A percentile compares a stretch with the other conserved stretches of the same genome.
Evolutionary conservation across 2,888 invertebrate species (phyloP).

Genomic region (Tiphia femorata): DNA sequence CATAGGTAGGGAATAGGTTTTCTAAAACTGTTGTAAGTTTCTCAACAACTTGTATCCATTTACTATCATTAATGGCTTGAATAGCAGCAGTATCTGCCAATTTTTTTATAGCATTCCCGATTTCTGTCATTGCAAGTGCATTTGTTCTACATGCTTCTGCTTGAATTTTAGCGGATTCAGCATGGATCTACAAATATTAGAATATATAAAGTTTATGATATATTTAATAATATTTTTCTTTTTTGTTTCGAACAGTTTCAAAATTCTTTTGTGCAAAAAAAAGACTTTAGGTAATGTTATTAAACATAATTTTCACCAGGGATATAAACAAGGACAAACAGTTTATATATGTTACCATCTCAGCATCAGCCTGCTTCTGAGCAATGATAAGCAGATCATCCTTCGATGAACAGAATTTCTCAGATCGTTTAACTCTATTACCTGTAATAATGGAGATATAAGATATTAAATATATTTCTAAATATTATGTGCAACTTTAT

Average conservation of each 20-base stretch:
- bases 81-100: conserved; percentile 4
- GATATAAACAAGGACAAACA: too few species aligned
- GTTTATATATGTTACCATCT: background rate
- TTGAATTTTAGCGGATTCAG: conserved; percentile 3
- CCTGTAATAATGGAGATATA: too few species aligned
- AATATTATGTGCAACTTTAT: too few species aligned
- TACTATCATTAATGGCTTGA: conserved; percentile 1
- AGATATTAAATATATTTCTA: too few species aligned
- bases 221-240: background rate
- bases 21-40: background rate
- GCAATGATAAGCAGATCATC: background rate
- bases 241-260: too few species aligned
- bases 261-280: too few species aligned
- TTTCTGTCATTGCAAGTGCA: background rate
- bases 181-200: conserved; percentile 2
- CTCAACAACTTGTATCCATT: background rate
- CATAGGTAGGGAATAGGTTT: background rate
- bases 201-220: too few species aligned
- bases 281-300: too few species aligned
- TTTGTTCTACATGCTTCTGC: conserved; percentile 2
- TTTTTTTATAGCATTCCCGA: background rate
- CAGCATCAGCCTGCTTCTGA: conserved; percentile 5
- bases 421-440: background rate
- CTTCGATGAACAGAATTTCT: background rate
- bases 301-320: too few species aligned